Evolutionary conservation across 2,113 vertebrate genomes (phyloP).

Genomic region (Malurus elegans): DNA sequence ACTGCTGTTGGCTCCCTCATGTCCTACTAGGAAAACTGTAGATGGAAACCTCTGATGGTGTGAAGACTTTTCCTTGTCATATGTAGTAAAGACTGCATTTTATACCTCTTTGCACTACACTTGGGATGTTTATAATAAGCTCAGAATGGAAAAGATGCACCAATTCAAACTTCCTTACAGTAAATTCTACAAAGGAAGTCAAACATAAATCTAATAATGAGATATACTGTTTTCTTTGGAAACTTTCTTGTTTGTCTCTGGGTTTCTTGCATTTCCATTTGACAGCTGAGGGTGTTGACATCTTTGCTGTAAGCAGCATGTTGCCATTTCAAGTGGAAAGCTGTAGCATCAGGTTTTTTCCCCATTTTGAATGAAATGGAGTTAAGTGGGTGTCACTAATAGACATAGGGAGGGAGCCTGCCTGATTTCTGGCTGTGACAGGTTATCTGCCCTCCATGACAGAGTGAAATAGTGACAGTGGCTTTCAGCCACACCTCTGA

Average conservation of each 20-base stretch:
- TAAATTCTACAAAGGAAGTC: background rate
- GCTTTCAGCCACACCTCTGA: background rate
- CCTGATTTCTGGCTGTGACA: background rate
- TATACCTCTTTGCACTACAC: background rate
- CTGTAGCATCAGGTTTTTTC: background rate
- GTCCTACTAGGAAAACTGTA: background rate
- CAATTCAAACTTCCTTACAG: background rate
- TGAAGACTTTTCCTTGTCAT: background rate
- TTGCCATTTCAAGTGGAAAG: constrained; percentile 11
- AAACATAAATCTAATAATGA: background rate
- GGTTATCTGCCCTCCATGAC: background rate
- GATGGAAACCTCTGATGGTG: background rate
- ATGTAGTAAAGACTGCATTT: background rate
- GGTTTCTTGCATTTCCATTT: background rate
- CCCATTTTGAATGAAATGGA: constrained; percentile 1
- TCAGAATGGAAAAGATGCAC: background rate
- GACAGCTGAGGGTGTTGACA: background rate
- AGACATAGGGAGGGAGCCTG: background rate
- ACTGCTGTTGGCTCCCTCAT: background rate
- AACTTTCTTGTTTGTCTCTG: background rate
- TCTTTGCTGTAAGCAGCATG: background rate
- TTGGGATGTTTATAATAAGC: background rate
- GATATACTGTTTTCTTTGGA: background rate
- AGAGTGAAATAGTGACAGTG: background rate
- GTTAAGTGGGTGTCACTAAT: background rate